Evolutionary conservation across 2,888 invertebrate genomes (phyloP).

Genomic region (Dione juno): DNA sequence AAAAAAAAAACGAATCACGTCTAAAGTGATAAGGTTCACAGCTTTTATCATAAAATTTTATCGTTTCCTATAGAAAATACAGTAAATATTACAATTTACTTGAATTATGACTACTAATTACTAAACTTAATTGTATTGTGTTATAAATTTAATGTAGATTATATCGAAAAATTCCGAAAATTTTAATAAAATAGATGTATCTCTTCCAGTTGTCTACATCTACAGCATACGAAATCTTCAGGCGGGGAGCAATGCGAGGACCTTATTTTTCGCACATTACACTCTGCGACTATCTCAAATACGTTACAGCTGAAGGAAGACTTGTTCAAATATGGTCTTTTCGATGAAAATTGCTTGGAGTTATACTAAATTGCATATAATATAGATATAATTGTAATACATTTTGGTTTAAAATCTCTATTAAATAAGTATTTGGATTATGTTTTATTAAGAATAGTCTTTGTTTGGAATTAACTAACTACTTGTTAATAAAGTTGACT

Average conservation of each 20-base stretch:
- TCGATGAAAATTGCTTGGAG: constrained; percentile 46
- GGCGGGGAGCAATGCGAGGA: constrained; percentile 61
- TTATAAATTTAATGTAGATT: background rate
- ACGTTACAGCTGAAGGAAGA: constrained; percentile 68
- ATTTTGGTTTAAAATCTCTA: too few species aligned
- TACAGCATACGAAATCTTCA: constrained; percentile 30
- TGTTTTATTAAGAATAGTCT: too few species aligned
- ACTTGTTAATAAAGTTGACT: too few species aligned
- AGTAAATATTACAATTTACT: too few species aligned
- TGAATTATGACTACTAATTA: too few species aligned
- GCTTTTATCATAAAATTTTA: too few species aligned
- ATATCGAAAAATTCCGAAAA: constrained; percentile 2
- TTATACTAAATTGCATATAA: constrained; percentile 16
- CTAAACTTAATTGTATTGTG: too few species aligned
- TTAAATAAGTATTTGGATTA: too few species aligned
- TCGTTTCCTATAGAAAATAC: too few species aligned
- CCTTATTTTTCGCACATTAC: constrained; percentile 81
- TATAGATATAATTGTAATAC: constrained; percentile 3
- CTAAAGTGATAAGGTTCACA: too few species aligned
- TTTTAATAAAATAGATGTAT: background rate
- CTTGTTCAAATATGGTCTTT: constrained; percentile 57
- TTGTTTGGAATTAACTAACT: too few species aligned
- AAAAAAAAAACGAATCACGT: too few species aligned
- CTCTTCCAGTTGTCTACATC: constrained; percentile 41
- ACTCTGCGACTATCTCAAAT: constrained; percentile 79